phyloP scores from a whole-genome alignment of 92 coral and sea anemone genomes.

The Epizoanthus stellaris region DNA sequence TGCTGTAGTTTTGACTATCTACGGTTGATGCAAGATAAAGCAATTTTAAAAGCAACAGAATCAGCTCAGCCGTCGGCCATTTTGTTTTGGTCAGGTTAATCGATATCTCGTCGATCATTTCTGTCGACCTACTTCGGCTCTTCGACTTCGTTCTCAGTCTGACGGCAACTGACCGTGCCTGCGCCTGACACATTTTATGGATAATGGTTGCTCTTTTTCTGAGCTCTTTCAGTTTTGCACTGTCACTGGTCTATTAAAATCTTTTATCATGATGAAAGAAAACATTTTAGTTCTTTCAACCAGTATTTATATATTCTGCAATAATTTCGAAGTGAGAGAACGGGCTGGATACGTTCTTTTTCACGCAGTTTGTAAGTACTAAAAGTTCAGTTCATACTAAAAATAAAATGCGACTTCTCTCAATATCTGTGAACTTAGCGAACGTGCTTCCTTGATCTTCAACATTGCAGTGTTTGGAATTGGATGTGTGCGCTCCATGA shows the following conservation, averaged over 20 bases:
- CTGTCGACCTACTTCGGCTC: too few species aligned
- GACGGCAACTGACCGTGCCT: too few species aligned
- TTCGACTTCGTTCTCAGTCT: too few species aligned
- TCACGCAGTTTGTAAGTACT: slow-evolving; percentile 68
- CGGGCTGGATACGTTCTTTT: slow-evolving; percentile 70
- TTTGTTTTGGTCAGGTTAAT: not conserved
- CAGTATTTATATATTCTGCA: slow-evolving; percentile 68
- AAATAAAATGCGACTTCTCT: not conserved
- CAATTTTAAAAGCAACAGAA: too few species aligned
- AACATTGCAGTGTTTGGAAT: slow-evolving; percentile 28
- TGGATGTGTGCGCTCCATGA: slow-evolving; percentile 23
- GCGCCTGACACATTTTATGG: not conserved
- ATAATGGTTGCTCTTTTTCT: not conserved
- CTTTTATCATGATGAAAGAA: slow-evolving; percentile 51
- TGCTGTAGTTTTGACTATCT: not conserved
- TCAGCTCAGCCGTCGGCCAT: slow-evolving; percentile 1
- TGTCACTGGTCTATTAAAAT: not conserved
- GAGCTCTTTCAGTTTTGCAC: not conserved
- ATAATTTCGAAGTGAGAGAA: slow-evolving; percentile 59
- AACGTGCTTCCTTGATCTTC: not conserved
- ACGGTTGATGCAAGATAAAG: not conserved
- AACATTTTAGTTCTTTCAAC: slow-evolving; percentile 52
- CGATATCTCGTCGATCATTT: not conserved
- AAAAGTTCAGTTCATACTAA: not conserved
- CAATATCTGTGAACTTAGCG: not conserved